A percentile compares a stretch with the other conserved stretches of the same genome.
These are phyloP conservation scores for Eupeodes luniger DNA, from an alignment of 2,888 invertebrate species.

Conservation along the genomic window DNA sequence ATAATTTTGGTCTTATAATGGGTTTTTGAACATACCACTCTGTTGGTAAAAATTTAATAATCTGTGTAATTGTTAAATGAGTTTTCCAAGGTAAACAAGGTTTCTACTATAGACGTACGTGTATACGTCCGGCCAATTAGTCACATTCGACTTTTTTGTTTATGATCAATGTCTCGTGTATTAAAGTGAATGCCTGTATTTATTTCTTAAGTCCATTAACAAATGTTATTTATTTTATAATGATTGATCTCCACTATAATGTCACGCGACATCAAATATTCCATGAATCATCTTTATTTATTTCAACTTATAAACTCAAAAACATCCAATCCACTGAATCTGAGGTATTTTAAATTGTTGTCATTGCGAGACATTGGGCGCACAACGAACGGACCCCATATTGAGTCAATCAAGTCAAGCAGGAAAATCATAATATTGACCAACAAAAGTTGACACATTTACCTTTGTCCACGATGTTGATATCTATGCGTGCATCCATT, in stretches of 20 bases:
- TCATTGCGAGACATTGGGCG: too few species aligned
- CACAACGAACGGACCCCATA: conserved; percentile 21
- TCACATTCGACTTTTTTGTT: background rate
- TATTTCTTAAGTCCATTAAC: conserved; percentile 18
- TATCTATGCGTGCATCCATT: conserved; percentile 44
- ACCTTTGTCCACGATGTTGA: conserved; percentile 34
- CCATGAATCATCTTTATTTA: conserved; percentile 52
- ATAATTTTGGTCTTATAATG: too few species aligned
- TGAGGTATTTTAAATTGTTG: background rate
- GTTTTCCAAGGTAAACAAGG: too few species aligned
- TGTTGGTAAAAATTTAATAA: too few species aligned
- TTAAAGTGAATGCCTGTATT: background rate
- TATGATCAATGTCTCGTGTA: background rate
- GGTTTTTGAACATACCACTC: too few species aligned
- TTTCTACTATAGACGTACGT: too few species aligned
- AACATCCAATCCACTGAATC: background rate
- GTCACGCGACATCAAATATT: conserved; percentile 37
- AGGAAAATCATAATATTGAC: conserved; percentile 68
- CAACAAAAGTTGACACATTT: conserved; percentile 66
- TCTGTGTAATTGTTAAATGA: too few species aligned
- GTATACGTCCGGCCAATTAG: too few species aligned
- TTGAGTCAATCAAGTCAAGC: conserved; percentile 42
- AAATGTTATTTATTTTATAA: conserved; percentile 6
- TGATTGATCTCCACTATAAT: conserved; percentile 34
- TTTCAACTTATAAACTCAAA: too few species aligned